A percentile compares a stretch with the other conserved stretches of the same genome.
phyloP scores from a whole-genome alignment of 1,140 invertebrate species.

The Rhagoletis zephyria region DNA sequence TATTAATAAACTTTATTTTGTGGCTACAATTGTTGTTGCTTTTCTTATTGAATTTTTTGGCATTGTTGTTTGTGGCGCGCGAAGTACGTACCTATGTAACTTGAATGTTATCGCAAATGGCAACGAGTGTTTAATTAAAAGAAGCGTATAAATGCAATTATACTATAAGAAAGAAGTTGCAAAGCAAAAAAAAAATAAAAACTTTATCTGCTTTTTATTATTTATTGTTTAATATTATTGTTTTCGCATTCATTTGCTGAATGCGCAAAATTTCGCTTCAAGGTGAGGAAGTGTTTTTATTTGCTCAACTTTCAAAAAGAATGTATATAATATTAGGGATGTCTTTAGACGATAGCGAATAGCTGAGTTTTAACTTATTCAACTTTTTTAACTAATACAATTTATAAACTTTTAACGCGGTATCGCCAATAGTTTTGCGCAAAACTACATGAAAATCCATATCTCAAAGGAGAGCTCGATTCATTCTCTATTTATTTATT shows the following conservation, averaged over 20 bases:
- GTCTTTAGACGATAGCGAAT: too few relatives aligned
- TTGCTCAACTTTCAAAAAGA: not conserved
- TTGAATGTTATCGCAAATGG: not conserved
- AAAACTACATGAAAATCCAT: too few relatives aligned
- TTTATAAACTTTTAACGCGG: too few relatives aligned
- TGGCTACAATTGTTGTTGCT: not conserved
- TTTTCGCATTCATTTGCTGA: not conserved
- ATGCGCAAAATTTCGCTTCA: not conserved
- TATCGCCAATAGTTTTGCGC: too few relatives aligned
- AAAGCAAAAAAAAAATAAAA: not conserved
- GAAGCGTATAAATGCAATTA: slow-evolving; percentile 12
- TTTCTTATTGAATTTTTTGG: not conserved
- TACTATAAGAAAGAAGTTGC: not conserved
- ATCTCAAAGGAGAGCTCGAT: too few relatives aligned
- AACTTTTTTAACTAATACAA: too few relatives aligned
- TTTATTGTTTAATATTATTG: not conserved
- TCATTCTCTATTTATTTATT: too few relatives aligned
- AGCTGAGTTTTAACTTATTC: too few relatives aligned
- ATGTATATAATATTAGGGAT: too few relatives aligned
- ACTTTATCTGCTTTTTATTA: not conserved
- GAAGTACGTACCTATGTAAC: too few relatives aligned
- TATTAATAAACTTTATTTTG: slow-evolving; percentile 10
- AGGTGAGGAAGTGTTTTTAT: not conserved
- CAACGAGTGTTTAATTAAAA: not conserved
- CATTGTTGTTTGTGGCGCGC: not conserved